Evolutionary conservation across 2,797 vertebrate species (phyloP), one percentile per base, ranked within the genome.

Genomic region (Pseudochirops cupreus): DNA sequence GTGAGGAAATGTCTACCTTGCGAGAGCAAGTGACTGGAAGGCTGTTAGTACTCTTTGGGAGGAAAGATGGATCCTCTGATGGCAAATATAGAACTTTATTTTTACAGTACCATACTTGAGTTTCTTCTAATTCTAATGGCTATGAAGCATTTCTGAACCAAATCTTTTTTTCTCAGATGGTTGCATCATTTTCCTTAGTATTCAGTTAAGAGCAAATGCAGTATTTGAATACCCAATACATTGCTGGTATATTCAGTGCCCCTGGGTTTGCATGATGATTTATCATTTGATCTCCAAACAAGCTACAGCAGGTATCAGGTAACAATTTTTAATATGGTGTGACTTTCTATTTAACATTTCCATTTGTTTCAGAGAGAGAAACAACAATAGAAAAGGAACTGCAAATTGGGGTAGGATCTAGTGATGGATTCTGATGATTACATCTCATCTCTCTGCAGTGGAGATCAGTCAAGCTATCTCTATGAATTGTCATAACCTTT

Each of bases 331-430:
- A 93, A 33, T n/a, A 93, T 29, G 92, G 6, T 92, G 1, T 46
- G 4, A 26, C 39, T 46, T 96, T 95, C 90, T 53, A 56, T 18
- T n/a, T 90, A 94, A 74, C 12, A 56, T 94, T 31, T 56, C 58
- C 21, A 50, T 91, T 92, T 93, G 56, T 90, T 96, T 18, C 59
- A 91, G 55, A 28, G 59, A 91, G 95, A 92, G 24, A 92, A 92
- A n/a, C 0, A 52, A 54, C 57, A 53, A 7, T 29, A 31, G 39
- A 56, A 90, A 92, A 0, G 5, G 3, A 74, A 74, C 0, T 24
- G n/a, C n/a, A 74, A 39, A 39, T 39, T 39, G 6, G 67, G 6
- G 1, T 74, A 74, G 14, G 21, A 39, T 82, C 18, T 82, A 4
- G 39, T 46, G 9, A 82, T 82, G n/a, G 33, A 39, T 74, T 7